These are phyloP conservation scores for Sympetrum striolatum DNA, from an alignment of 2,888 invertebrate genomes.

Conservation along the genomic window DNA sequence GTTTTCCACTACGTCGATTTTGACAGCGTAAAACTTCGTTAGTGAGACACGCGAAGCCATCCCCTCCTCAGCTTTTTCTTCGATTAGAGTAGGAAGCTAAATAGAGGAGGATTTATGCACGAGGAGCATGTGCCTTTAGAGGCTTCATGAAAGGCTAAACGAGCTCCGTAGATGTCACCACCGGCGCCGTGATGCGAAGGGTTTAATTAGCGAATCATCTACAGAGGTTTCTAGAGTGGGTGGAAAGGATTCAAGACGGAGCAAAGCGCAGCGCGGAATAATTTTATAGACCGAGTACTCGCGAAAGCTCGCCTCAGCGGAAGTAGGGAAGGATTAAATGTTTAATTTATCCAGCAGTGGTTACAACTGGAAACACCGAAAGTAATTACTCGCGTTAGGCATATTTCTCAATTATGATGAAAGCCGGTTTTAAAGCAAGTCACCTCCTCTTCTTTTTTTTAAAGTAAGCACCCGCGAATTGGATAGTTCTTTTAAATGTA, in stretches of 20 bases:
- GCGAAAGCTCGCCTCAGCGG: background rate
- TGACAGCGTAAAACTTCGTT: no score
- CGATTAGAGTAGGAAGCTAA: background rate
- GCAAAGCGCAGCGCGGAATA: background rate
- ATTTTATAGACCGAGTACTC: background rate
- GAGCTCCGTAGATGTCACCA: background rate
- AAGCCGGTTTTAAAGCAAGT: no score
- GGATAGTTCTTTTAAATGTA: no score
- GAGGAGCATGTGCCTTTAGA: background rate
- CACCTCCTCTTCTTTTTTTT: no score
- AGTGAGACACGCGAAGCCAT: no score
- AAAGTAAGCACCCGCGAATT: no score
- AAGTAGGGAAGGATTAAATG: background rate
- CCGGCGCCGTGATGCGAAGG: background rate
- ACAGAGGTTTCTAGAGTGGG: background rate
- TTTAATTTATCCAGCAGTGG: background rate
- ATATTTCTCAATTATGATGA: no score
- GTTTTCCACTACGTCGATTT: no score
- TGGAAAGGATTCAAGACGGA: background rate
- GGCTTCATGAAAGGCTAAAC: background rate
- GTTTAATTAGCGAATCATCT: constrained; percentile 4
- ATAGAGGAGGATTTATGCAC: background rate
- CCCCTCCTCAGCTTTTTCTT: background rate
- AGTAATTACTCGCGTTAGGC: background rate
- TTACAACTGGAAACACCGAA: background rate